Evolutionary conservation across 1,140 invertebrate species (phyloP), one percentile per base, ranked within the genome.

Genomic region (Papilio xuthus): DNA sequence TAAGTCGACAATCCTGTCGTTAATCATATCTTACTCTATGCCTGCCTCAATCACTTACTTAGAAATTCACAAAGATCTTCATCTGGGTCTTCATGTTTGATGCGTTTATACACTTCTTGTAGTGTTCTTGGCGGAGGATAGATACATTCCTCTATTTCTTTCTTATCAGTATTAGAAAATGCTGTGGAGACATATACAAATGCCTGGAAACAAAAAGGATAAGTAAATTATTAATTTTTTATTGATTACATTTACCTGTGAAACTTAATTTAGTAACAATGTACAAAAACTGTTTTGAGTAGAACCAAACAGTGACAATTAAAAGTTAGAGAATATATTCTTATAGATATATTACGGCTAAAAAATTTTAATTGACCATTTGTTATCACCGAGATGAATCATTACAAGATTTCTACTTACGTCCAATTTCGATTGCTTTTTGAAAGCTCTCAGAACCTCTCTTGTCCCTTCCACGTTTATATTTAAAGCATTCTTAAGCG

Each of bases 121-220:
- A 75, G 20, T 56, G 44, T 37, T 75, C 72, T 56, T n/a, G 72
- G 72, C 6, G 72, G 44, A 56, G 72, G 72, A n/a, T 75, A 75
- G 44, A 75, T 53, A 56, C 44, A 53, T 75, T 75, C 72, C 2
- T 75, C 72, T 10, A 75, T 75, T 18, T 53, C 72, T 53, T 26
- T 18, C 50, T 9, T 75, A 53, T 75, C 28, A 28, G 72, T 32
- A 75, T 75, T 75, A 50, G 72, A 75, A 75, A 75, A 75, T 12
- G 72, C 47, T 15, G 72, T 74, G 0, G 72, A 74, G 15, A 74
- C 47, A 15, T 74, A 74, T 0, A 74, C 26, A 37, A 74, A 74
- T 53, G 72, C 72, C 72, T 74, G 44, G 4, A 56, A 74, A 56
- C 7, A n/a, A 53, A 50, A 13, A 53, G 18, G 18, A n/a, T 9